Evolutionary conservation across 2,113 vertebrate species (phyloP), one percentile per base, ranked within the genome.

Genomic region (Butorides virescens): DNA sequence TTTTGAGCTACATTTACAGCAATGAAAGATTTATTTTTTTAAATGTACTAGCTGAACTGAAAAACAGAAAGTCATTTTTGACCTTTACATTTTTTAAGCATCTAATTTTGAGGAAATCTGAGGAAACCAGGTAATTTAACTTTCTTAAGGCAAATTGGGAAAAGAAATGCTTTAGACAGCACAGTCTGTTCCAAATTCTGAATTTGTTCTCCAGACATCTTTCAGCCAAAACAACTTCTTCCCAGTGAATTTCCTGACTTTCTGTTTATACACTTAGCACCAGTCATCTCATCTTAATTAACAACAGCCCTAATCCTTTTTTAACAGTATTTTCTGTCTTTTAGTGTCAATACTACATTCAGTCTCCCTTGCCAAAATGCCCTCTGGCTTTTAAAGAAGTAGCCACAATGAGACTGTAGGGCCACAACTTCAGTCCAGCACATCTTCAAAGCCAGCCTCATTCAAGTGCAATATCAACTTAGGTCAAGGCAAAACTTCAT

Each of bases 151-250:
- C 59, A 91, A 95, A 70, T 4, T 55, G 39, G 42, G 71, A 77
- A 42, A 90, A 87, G 12, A 88, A 93, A 86, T 50, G 32, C 59
- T 88, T 93, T 73, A 80, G 36, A 66, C 46, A 92, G 76, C 55
- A 92, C 46, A 91, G n/a, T 34, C 59, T 96, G 76, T 91, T 92
- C 79, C 92, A 91, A 83, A 70, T 66, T 66, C 75, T 92, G 88
- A 86, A 86, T 73, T 94, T 83, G 25, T n/a, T 92, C 84, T 89
- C 47, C 76, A 87, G 47, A 63, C 59, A 22, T 87, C 56, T 93
- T 90, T 87, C 37, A 92, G 89, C 77, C 86, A 91, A 92, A 91
- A 75, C 59, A 73, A 89, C 61, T 81, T 52, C 59, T 93, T 92
- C 55, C 36, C 37, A 58, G 74, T 75, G 58, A 87, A 65, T 68